These are phyloP conservation scores for Pterobdella sp. DNA, from an alignment of 2,888 invertebrate genomes.

Conservation along the genomic window DNA sequence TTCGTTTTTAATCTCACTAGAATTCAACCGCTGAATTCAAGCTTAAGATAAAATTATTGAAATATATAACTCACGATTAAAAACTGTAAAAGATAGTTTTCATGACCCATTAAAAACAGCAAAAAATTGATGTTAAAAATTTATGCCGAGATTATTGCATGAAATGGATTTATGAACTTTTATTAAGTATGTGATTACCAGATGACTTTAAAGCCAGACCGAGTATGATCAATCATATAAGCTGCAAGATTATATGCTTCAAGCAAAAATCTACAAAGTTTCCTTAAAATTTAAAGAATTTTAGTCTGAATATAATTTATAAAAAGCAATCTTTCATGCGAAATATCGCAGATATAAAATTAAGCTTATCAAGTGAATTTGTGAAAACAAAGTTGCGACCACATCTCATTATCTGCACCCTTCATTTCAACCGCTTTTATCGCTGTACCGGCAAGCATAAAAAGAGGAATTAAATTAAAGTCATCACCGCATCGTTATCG, in stretches of 20 bases:
- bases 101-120: neutral
- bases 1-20: neutral
- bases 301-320: too few species aligned
- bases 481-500: neutral
- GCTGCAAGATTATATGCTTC: neutral
- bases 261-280: too few species aligned
- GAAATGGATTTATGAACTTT: constrained; percentile 1
- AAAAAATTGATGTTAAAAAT: neutral
- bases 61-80: too few species aligned
- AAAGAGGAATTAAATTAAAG: neutral
- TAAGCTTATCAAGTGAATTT: too few species aligned
- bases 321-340: too few species aligned
- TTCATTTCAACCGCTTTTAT: neutral
- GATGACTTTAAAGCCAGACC: neutral
- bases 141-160: neutral
- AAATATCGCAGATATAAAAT: too few species aligned
- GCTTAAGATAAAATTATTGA: neutral
- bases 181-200: neutral
- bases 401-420: neutral
- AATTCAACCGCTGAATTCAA: neutral
- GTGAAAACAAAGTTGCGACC: too few species aligned
- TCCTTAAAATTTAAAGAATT: too few species aligned
- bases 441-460: neutral
- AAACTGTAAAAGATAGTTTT: too few species aligned
- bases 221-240: neutral